These are phyloP conservation scores for Achroia grisella DNA, from an alignment of 1,140 invertebrate genomes.

Conservation along the genomic window DNA sequence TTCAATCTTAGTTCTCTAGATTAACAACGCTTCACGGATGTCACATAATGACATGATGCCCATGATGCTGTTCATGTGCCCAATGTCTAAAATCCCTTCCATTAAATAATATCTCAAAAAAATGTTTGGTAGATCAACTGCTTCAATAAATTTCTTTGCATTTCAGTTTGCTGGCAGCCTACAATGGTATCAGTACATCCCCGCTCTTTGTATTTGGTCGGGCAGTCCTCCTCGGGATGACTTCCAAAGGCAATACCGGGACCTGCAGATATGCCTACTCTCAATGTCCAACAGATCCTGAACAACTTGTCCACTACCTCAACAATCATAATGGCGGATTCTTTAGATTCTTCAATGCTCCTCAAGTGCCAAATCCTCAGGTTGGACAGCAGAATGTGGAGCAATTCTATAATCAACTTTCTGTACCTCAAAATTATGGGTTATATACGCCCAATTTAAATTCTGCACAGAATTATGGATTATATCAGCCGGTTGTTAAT, in stretches of 20 bases:
- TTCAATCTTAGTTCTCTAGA: no score
- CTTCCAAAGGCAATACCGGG: constrained; percentile 75
- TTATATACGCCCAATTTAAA: constrained; percentile 10
- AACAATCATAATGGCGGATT: constrained; percentile 92
- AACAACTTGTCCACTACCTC: constrained; percentile 83
- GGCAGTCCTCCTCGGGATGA: constrained; percentile 82
- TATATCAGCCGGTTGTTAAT: constrained; percentile 1
- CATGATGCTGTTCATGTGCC: no score
- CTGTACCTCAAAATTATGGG: constrained; percentile 21
- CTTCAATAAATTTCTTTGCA: no score
- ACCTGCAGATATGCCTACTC: constrained; percentile 80
- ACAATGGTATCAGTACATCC: constrained; percentile 69
- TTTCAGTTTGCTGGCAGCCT: constrained; percentile 55
- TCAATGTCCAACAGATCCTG: constrained; percentile 81
- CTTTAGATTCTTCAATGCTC: constrained; percentile 83
- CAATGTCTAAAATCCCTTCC: no score
- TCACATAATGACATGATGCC: no score
- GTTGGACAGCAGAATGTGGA: constrained; percentile 27
- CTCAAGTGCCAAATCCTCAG: constrained; percentile 22
- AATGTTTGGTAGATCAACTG: no score
- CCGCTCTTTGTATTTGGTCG: constrained; percentile 81
- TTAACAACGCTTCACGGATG: no score
- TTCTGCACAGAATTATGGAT: constrained; percentile 8
- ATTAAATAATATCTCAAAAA: no score
- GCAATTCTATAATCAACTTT: constrained; percentile 50